phyloP scores from a whole-genome alignment of 2,113 vertebrate species.

The Trinectes maculatus region DNA sequence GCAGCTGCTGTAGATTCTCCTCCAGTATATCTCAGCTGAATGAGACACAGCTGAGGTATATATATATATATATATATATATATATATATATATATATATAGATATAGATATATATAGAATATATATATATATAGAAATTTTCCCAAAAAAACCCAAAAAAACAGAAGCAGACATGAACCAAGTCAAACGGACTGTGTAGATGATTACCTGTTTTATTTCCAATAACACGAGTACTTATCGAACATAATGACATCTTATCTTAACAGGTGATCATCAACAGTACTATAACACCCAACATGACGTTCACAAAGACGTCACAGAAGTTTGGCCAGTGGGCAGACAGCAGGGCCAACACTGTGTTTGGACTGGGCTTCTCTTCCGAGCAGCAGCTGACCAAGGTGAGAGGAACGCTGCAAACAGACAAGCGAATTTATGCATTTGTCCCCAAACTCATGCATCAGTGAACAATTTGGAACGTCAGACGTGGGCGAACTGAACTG shows the following conservation, averaged over 20 bases:
- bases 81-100: no score
- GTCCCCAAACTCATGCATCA: not conserved
- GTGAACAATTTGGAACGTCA: not conserved
- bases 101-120: no score
- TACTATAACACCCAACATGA: constrained; percentile 98
- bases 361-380: constrained; percentile 92
- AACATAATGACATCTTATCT: not conserved
- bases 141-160: no score
- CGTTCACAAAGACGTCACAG: constrained; percentile 97
- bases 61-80: no score
- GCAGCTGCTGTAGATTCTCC: constrained; percentile 15
- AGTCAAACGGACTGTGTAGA: no score
- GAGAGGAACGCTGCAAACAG: constrained; percentile 25
- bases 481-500: not conserved
- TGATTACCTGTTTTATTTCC: not conserved
- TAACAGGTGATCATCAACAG: constrained; percentile 97
- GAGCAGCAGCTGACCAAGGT: constrained; percentile 96
- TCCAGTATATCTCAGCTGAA: constrained; percentile 4
- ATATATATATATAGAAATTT: not conserved
- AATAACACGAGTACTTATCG: not conserved
- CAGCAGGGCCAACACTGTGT: constrained; percentile 97
- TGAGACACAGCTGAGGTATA: not conserved
- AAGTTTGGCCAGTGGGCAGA: constrained; percentile 99
- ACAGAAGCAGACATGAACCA: no score
- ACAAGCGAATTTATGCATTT: not conserved